Conservation (phyloP, 2,113 vertebrate genomes). For the Menidia beryllina region DNA sequence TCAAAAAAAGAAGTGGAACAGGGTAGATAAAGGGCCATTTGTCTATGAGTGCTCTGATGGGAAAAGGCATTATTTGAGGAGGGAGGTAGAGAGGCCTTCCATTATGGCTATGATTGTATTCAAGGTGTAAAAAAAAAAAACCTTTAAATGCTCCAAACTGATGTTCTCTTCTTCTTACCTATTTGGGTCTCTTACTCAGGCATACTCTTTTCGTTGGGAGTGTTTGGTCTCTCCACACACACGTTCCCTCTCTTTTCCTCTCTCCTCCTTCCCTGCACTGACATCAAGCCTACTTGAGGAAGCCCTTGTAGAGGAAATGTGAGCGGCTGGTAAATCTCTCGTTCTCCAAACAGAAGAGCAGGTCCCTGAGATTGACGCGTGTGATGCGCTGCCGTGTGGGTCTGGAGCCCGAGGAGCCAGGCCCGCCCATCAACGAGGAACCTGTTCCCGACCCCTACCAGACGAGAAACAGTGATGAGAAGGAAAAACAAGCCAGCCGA, state of each 20-base stretch:
- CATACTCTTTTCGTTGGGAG: constrained; percentile 37
- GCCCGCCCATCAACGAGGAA: constrained; percentile 84
- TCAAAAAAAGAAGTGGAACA: constrained; percentile 41
- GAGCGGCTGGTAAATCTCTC: constrained; percentile 95
- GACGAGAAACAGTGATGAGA: constrained; percentile 3
- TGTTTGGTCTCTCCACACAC: constrained; percentile 53
- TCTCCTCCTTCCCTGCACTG: constrained; percentile 58
- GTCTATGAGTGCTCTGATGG: constrained; percentile 67
- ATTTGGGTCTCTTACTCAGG: constrained; percentile 14
- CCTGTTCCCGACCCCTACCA: constrained; percentile 89
- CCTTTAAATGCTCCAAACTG: constrained; percentile 28
- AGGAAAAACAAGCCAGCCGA: not conserved
- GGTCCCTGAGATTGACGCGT: constrained; percentile 99
- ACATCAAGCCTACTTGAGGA: constrained; percentile 90
- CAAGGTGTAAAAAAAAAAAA: constrained; percentile 24
- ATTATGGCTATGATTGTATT: constrained; percentile 36
- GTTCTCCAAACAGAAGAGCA: constrained; percentile 98
- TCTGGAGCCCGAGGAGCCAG: constrained; percentile 88
- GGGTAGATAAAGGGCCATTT: constrained; percentile 51
- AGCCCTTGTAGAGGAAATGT: constrained; percentile 97
- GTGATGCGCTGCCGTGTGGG: constrained; percentile 97
- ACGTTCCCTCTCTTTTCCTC: constrained; percentile 39
- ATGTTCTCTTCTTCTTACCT: constrained; percentile 38
- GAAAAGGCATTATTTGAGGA: constrained; percentile 41
- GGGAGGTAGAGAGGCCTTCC: constrained; percentile 64